Base-by-base conservation (phyloP, 2,113 vertebrate genomes). In the Erpornis zantholeuca region DNA sequence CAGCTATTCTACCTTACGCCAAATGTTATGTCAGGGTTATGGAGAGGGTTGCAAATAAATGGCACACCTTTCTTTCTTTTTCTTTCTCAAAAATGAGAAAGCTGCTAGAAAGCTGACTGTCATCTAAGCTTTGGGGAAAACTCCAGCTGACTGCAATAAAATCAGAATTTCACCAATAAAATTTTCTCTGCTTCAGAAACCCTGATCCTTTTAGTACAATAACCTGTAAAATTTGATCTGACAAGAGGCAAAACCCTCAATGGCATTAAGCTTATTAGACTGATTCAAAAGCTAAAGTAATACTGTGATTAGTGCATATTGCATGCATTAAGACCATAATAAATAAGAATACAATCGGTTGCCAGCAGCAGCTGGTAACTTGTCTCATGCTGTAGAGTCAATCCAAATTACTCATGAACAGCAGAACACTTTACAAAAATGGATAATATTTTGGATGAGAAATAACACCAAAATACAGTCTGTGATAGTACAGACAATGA, bases 281-380 rank as follows among this genome's bases (percentile, higher is more conserved):
- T 80, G 44, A 80, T 82, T 76, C 82, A 76, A 82, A 94, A 96
- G 27, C 57, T 71, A 36, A 87, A 95, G 56, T 85, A 94, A 92
- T 77, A 66, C 79, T 66, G n/a, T 88, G 68, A 90, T 90, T 93
- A 93, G 71, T 71, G 27, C 66, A 25, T 44, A 82, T 40, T 96
- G 38, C 80, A 44, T 70, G 35, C 80, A 88, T 86, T 83, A 93
- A 86, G 38, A 70, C 47, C 2, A 0, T 52, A 90, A 90, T 78
- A 81, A 95, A 80, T 90, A 92, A 92, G 72, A 88, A 83, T 54
- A 80, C 11, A 77, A 77, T 59, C 38, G 36, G 47, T 86, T 86
- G 50, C 79, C 83, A 86, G 90, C 81, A 93, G 76, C 71, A 93
- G 71, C 72, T 90, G 68, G 66, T 88, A 81, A 82, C 76, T 90